Percentiles rank a stretch among this genome's conserved stretches.
These are phyloP conservation scores for Zosterops hypoxanthus DNA, from an alignment of 2,113 vertebrate genomes.

Conservation along the genomic window DNA sequence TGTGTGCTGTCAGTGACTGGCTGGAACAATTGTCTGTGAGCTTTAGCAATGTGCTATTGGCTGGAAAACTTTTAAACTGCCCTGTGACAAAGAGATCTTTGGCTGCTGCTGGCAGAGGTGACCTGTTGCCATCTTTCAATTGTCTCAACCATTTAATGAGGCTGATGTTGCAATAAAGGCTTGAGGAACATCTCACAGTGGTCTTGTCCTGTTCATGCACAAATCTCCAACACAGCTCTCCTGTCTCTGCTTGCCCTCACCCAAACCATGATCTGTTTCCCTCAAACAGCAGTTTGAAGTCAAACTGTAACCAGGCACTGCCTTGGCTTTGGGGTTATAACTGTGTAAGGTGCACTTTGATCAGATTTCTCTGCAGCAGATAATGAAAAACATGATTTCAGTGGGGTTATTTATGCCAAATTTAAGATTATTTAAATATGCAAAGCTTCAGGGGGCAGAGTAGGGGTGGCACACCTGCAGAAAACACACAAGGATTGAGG, in stretches of 20 bases:
- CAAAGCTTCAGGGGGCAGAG: not conserved
- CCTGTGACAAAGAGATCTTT: too few species aligned
- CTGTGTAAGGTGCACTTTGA: rapidly evolving
- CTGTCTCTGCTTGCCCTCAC: rapidly evolving
- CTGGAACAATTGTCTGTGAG: too few species aligned
- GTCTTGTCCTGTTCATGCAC: too few species aligned
- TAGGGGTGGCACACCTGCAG: not conserved
- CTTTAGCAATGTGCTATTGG: too few species aligned
- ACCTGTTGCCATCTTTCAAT: not conserved
- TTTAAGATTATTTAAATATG: not conserved
- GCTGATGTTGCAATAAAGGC: not conserved
- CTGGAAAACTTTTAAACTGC: too few species aligned
- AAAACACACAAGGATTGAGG: not conserved
- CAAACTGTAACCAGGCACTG: rapidly evolving
- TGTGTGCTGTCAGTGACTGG: too few species aligned
- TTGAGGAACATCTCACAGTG: not conserved
- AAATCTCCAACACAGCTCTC: not conserved
- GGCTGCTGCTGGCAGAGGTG: not conserved
- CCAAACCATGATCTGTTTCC: rapidly evolving
- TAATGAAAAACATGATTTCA: rapidly evolving
- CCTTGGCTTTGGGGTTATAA: not conserved
- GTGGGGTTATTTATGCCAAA: not conserved
- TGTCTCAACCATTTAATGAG: not conserved
- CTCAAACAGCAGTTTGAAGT: not conserved
- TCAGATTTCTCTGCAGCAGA: not conserved